phyloP scores from a whole-genome alignment of 2,797 vertebrate species.

The Pygocentrus nattereri region DNA sequence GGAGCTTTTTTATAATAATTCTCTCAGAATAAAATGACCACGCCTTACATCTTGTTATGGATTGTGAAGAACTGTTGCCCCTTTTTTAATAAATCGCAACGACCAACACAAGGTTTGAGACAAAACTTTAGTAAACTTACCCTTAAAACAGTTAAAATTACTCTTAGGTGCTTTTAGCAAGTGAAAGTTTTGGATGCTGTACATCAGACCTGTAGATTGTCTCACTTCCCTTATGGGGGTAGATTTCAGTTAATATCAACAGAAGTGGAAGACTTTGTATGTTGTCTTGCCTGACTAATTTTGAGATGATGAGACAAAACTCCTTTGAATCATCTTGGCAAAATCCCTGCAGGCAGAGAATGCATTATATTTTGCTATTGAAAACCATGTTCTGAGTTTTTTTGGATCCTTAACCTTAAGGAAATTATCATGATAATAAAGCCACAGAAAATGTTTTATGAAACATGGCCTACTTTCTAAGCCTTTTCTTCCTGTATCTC shows the following conservation, averaged over 20 bases:
- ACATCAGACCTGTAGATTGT: background rate
- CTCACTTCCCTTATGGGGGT: background rate
- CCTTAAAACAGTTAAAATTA: no score
- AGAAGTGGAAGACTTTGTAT: background rate
- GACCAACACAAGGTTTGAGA: no score
- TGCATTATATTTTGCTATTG: no score
- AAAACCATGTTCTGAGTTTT: background rate
- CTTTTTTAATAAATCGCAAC: no score
- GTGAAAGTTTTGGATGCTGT: no score
- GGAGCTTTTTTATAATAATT: no score
- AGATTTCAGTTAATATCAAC: background rate
- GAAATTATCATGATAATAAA: slow-evolving; percentile 30
- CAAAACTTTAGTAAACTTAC: no score
- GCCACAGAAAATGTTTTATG: slow-evolving; percentile 20
- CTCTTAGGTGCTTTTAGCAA: no score
- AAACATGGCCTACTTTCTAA: slow-evolving; percentile 39
- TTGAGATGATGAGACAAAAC: background rate
- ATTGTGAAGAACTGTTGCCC: no score
- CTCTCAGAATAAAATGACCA: no score
- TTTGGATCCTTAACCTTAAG: slow-evolving; percentile 12
- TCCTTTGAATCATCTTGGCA: slow-evolving; percentile 6
- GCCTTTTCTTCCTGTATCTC: slow-evolving; percentile 18
- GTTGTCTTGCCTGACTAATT: background rate
- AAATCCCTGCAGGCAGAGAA: slow-evolving; percentile 14
- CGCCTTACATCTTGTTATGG: no score